Conservation (phyloP, 1,140 invertebrate species). For the Eupristina koningsbergeri region DNA sequence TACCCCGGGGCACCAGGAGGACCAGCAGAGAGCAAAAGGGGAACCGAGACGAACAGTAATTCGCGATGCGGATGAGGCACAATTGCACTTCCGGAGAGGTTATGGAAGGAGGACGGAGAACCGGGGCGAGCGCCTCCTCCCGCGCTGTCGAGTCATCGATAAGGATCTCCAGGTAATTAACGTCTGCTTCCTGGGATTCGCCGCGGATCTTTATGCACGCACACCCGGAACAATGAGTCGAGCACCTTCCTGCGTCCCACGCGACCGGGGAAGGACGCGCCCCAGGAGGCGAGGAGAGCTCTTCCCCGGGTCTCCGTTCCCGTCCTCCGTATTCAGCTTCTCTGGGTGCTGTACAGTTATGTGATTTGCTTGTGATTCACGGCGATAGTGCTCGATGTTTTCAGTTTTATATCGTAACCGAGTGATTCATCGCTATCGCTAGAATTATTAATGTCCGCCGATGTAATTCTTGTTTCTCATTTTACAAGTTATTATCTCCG, state of each 20-base stretch:
- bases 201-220: not conserved
- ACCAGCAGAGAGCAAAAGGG: no score
- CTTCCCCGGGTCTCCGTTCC: no score
- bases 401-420: not conserved
- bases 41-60: no score
- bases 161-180: conserved; percentile 43
- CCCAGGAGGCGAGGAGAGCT: not conserved
- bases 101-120: not conserved
- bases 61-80: not conserved
- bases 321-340: not conserved
- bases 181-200: conserved; percentile 10
- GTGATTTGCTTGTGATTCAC: not conserved
- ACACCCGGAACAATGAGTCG: conserved; percentile 11
- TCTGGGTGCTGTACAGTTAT: not conserved
- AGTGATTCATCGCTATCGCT: not conserved
- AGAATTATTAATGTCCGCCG: not conserved
- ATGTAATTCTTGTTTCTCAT: not conserved
- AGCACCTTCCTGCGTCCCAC: not conserved
- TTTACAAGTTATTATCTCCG: not conserved
- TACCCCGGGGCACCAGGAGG: no score
- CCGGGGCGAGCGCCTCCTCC: not conserved
- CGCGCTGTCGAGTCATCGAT: not conserved
- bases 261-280: not conserved
- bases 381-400: not conserved
- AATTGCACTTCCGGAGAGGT: not conserved